phyloP scores from a whole-genome alignment of 1,140 invertebrate genomes.

The Coenobita brevimanus region DNA sequence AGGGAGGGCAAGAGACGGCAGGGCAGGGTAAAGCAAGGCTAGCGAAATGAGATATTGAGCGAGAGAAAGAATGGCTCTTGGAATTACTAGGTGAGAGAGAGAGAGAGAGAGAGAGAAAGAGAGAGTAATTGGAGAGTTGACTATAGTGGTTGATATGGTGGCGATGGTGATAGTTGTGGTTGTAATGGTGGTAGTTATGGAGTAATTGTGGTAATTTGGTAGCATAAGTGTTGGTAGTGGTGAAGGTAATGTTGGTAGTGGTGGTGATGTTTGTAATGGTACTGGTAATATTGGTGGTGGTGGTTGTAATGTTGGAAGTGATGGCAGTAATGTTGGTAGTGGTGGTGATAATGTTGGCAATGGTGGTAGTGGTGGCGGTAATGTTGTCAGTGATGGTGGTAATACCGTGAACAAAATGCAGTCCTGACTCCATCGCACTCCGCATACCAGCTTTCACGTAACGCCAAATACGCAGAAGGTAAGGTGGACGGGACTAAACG shows the following conservation, averaged over 20 bases:
- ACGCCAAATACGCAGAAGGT: not conserved
- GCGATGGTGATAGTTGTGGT: not conserved
- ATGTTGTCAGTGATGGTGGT: constrained; percentile 1
- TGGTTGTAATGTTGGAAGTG: not conserved
- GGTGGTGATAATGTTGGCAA: too few species aligned
- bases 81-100: not conserved
- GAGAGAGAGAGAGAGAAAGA: not conserved
- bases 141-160: not conserved
- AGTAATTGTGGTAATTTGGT: not conserved
- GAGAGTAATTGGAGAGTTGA: not conserved
- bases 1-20: not conserved
- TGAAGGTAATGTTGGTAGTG: not conserved
- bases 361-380: too few species aligned
- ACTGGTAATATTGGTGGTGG: not conserved
- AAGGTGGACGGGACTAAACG: too few species aligned
- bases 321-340: too few species aligned
- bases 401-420: too few species aligned
- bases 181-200: not conserved
- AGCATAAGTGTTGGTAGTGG: not conserved
- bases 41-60: not conserved
- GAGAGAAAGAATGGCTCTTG: not conserved
- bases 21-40: not conserved
- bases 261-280: not conserved
- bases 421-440: not conserved
- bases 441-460: not conserved